Conservation (phyloP, 2,888 invertebrate species). For the Galerucella pusilla region DNA sequence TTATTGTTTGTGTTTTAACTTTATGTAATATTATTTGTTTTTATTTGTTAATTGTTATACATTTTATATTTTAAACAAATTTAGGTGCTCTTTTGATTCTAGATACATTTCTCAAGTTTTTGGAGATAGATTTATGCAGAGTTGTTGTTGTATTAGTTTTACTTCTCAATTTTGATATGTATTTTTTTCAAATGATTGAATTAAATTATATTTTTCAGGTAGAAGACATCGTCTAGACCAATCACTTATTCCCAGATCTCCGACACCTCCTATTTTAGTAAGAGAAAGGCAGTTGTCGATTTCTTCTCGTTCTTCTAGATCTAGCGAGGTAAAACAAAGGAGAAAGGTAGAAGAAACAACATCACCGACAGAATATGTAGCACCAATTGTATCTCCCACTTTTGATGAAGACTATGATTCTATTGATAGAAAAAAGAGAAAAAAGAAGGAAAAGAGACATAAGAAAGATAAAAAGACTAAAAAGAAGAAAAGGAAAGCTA, state of each 20-base stretch:
- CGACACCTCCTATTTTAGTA: constrained; percentile 64
- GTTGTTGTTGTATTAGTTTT: too few relatives aligned
- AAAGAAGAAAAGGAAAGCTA: constrained; percentile 77
- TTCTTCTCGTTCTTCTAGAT: constrained; percentile 63
- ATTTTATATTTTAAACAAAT: too few relatives aligned
- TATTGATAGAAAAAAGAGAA: constrained; percentile 57
- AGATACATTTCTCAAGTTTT: too few relatives aligned
- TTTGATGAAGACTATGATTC: constrained; percentile 67
- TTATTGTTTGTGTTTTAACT: too few relatives aligned
- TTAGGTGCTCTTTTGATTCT: too few relatives aligned
- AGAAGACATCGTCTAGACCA: constrained; percentile 62
- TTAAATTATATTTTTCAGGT: constrained; percentile 35
- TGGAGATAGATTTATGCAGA: too few relatives aligned
- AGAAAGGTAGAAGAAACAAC: constrained; percentile 57
- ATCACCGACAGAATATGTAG: constrained; percentile 55
- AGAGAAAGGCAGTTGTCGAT: constrained; percentile 63
- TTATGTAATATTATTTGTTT: too few relatives aligned
- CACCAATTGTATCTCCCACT: constrained; percentile 49
- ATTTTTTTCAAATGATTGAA: neutral
- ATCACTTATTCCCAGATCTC: constrained; percentile 66
- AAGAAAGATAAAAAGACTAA: constrained; percentile 75
- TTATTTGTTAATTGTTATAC: too few relatives aligned
- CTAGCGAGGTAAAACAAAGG: constrained; percentile 60
- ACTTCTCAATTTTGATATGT: neutral
- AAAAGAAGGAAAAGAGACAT: constrained; percentile 78